Conservation (phyloP, 2,113 vertebrate species). For the Protomyctophum bolini region DNA sequence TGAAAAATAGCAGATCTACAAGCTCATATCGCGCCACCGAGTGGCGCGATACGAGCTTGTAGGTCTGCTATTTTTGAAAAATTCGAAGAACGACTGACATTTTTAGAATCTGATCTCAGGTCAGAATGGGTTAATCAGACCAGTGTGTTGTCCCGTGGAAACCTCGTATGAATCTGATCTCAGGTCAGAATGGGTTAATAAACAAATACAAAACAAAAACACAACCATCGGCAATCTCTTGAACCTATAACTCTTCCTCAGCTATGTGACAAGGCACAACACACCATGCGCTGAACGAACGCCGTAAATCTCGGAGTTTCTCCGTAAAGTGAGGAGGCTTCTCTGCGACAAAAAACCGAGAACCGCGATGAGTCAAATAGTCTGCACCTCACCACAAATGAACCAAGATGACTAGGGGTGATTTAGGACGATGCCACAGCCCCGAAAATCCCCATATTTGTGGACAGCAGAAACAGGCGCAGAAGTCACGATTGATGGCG, state of each 20-base stretch:
- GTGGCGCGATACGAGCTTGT: no score
- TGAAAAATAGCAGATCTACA: no score
- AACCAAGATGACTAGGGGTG: conserved; percentile 57
- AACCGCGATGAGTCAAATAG: conserved; percentile 38
- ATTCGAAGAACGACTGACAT: no score
- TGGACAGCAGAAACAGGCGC: conserved; percentile 56
- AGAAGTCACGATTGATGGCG: conserved; percentile 62
- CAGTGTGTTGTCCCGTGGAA: no score
- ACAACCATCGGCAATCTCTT: conserved; percentile 39
- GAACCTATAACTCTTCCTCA: conserved; percentile 41
- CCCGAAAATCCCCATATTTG: conserved; percentile 71
- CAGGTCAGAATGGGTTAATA: no score
- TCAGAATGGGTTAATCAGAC: no score
- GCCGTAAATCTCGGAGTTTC: conserved; percentile 14
- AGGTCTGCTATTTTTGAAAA: no score
- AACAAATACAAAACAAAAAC: conserved; percentile 21
- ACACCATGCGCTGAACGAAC: conserved; percentile 48
- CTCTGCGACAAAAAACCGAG: conserved; percentile 54
- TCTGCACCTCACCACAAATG: conserved; percentile 64
- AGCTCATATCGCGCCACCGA: no score
- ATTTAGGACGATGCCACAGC: conserved; percentile 43
- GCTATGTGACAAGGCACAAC: conserved; percentile 36
- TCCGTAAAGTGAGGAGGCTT: conserved; percentile 42
- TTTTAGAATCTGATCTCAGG: no score
- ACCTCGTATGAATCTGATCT: no score